A percentile compares a stretch with the other conserved stretches of the same genome.
These are phyloP conservation scores for Platichthys stellatus DNA, from an alignment of 2,113 vertebrate genomes.

Conservation along the genomic window DNA sequence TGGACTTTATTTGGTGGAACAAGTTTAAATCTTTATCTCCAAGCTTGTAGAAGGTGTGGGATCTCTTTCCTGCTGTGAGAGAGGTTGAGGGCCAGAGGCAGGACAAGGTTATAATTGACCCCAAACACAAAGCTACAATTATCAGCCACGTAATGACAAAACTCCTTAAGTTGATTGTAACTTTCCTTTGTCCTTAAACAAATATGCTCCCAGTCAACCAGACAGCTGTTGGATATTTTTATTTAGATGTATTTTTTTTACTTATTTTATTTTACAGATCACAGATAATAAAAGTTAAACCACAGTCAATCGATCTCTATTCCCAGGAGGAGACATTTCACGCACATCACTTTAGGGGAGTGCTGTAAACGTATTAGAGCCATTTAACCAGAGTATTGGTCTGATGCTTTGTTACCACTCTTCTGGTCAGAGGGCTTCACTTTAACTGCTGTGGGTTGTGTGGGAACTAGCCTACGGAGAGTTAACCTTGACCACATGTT, in stretches of 20 bases:
- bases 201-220: constrained; percentile 1
- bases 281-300: not conserved
- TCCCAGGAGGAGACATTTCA: not conserved
- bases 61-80: not conserved
- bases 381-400: constrained; percentile 19
- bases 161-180: not conserved
- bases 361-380: constrained; percentile 34
- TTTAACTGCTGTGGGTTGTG: constrained; percentile 64
- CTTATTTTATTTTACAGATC: not conserved
- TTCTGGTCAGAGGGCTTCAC: constrained; percentile 39
- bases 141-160: constrained; percentile 32
- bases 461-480: constrained; percentile 77
- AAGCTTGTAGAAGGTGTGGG: not conserved
- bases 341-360: constrained; percentile 8
- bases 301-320: not conserved
- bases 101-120: constrained; percentile 41
- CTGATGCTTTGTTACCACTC: constrained; percentile 13
- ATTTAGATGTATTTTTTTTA: not conserved
- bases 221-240: too few relatives aligned
- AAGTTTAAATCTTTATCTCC: too few relatives aligned
- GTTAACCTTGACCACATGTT: constrained; percentile 82
- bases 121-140: constrained; percentile 30
- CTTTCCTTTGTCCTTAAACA: constrained; percentile 39
- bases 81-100: constrained; percentile 39
- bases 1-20: too few relatives aligned